These are phyloP conservation scores for Lasiommata megera DNA, from an alignment of 2,888 invertebrate genomes.

Conservation along the genomic window DNA sequence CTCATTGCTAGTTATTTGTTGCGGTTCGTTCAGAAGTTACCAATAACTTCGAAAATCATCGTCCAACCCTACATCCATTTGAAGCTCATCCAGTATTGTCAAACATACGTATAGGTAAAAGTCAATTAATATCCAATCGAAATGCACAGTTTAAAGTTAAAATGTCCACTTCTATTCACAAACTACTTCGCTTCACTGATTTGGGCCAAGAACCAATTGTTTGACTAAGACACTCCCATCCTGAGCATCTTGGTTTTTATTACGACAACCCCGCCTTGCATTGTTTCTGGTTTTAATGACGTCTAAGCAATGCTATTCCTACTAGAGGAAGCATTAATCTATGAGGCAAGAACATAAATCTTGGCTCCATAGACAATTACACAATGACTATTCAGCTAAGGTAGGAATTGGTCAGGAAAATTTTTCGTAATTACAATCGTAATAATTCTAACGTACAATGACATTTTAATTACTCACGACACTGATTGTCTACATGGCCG, in stretches of 20 bases:
- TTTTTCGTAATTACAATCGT: constrained; percentile 22
- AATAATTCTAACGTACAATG: constrained; percentile 23
- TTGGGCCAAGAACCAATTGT: constrained; percentile 50
- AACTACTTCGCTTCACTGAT: constrained; percentile 47
- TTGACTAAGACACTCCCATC: constrained; percentile 76
- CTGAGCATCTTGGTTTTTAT: constrained; percentile 72
- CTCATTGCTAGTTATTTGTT: too few species aligned
- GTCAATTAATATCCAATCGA: too few species aligned
- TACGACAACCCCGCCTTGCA: constrained; percentile 68
- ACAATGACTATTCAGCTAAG: constrained; percentile 11
- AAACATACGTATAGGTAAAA: too few species aligned
- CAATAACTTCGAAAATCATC: too few species aligned
- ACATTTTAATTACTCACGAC: constrained; percentile 31
- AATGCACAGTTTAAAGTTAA: background rate
- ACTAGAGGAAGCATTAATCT: constrained; percentile 26
- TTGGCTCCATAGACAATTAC: constrained; percentile 4
- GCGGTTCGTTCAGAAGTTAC: too few species aligned
- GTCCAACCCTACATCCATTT: too few species aligned
- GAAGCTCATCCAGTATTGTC: too few species aligned
- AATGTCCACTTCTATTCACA: constrained; percentile 19
- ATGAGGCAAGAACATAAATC: constrained; percentile 12
- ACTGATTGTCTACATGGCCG: constrained; percentile 18
- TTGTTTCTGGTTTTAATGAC: constrained; percentile 53
- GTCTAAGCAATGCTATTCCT: constrained; percentile 19
- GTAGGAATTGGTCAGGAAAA: constrained; percentile 3